Base-by-base conservation (phyloP, 53 echinoderm and acorn worm species). In the Paracentrotus lividus region DNA sequence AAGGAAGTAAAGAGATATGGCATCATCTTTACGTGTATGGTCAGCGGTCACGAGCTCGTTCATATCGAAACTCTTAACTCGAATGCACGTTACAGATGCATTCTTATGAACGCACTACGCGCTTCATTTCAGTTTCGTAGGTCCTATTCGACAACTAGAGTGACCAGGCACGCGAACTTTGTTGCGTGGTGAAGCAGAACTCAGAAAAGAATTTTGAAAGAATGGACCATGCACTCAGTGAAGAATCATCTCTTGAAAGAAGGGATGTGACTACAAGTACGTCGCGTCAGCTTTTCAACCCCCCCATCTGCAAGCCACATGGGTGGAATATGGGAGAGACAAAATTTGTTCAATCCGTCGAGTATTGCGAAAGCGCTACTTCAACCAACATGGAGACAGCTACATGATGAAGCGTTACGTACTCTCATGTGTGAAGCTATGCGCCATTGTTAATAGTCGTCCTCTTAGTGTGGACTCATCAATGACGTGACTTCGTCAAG, bases 71-170 rank as follows among this genome's bases (percentile, higher is more conserved):
- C 54, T 7, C 90, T 75, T 38, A 57, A 85, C 52, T 94, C 95
- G 1, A 42, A 96, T 12, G 85, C 31, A n/a, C n/a, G n/a, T n/a
- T 8, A 96, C 96, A 34, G 95, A 97, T 53, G 77, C 94, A n/a
- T 96, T 97, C 90, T n/a, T n/a, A 61, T 97, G 0, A 96, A 96
- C 95, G 96, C 89, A 1, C 72, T 96, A 2, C 92, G 96, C 14
- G 97, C 1, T 95, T 97, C 75, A 69, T 91, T 47, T 49, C 90
- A 10, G n/a, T 94, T 21, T 57, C 86, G 95, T 33, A 90, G 16
- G 94, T 76, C 85, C 94, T 27, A 32, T 94, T 84, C 95, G 90
- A 15, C 94, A 96, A 49, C 88, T 95, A 95, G 27, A 93, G 91
- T 15, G 96, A 96, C 42, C 31, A 78, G 96, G 96, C 7, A 95